Conservation (phyloP, 2,113 vertebrate species). For the Montifringilla adamsi region DNA sequence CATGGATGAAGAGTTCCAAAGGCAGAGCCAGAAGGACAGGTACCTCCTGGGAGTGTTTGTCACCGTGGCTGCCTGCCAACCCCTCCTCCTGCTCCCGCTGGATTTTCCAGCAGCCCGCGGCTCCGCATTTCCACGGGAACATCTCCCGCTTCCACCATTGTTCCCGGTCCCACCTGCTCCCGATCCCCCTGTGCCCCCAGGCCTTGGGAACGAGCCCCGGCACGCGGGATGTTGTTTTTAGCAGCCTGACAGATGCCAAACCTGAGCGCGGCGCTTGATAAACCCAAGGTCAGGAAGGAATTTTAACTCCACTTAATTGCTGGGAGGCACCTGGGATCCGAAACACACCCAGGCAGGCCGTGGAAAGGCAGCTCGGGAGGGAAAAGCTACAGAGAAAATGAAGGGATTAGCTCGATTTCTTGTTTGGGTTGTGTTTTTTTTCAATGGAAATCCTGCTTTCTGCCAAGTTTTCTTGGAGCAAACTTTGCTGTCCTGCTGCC, state of each 20-base stretch:
- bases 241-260: slow-evolving; percentile 35
- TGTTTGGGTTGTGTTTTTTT: not conserved
- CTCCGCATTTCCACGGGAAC: not conserved
- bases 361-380: not conserved
- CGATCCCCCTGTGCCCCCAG: not conserved
- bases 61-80: slow-evolving; percentile 4
- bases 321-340: not conserved
- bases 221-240: not conserved
- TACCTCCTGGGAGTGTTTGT: not conserved
- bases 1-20: not conserved
- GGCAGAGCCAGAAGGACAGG: not conserved
- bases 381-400: not conserved
- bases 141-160: not conserved
- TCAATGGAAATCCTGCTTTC: not conserved
- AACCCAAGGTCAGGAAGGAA: slow-evolving; percentile 32
- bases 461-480: slow-evolving; percentile 33
- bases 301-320: not conserved
- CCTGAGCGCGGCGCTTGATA: not conserved
- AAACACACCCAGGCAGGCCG: not conserved
- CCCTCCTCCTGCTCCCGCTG: not conserved
- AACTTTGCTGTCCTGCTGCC: not conserved
- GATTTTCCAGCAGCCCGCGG: slow-evolving; percentile 2
- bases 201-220: not conserved
- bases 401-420: not conserved
- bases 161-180: slow-evolving; percentile 55